Conservation (phyloP, 2,888 invertebrate species). For the Neoascia interrupta region DNA sequence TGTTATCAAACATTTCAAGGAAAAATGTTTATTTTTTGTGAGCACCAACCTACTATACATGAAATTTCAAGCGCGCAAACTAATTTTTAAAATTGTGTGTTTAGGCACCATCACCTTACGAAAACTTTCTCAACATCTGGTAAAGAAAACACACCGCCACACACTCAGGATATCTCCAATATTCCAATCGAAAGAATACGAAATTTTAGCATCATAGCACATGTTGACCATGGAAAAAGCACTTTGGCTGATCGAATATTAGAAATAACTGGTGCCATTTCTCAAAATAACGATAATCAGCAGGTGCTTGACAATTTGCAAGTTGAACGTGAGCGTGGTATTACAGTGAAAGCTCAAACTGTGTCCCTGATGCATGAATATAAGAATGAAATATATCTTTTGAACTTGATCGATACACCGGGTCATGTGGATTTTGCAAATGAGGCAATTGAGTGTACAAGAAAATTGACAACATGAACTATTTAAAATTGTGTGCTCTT, state of each 20-base stretch:
- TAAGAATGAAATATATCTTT: conserved; percentile 86
- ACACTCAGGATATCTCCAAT: conserved; percentile 70
- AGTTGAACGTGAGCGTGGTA: conserved; percentile 96
- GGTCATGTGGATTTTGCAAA: conserved; percentile 99
- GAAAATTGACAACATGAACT: no score
- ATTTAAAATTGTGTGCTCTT: not conserved
- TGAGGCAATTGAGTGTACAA: conserved; percentile 84
- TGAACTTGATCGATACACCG: conserved; percentile 98
- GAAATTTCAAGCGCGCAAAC: no score
- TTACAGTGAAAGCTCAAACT: conserved; percentile 98
- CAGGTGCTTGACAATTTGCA: conserved; percentile 90
- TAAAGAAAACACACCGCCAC: conserved; percentile 34
- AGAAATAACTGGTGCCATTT: conserved; percentile 92
- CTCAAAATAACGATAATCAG: conserved; percentile 83
- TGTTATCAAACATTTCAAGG: no score
- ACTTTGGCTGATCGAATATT: conserved; percentile 97
- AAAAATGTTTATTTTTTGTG: no score
- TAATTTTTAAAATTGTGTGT: no score
- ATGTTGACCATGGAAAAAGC: conserved; percentile 99
- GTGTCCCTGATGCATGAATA: conserved; percentile 91
- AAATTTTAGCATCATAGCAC: conserved; percentile 99
- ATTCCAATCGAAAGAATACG: conserved; percentile 82
- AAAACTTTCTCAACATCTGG: no score
- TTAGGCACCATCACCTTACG: no score
- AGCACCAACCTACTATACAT: no score